A percentile compares a stretch with the other conserved stretches of the same genome.
These are phyloP conservation scores for Agapornis roseicollis DNA, from an alignment of 2,113 vertebrate genomes.

Conservation along the genomic window DNA sequence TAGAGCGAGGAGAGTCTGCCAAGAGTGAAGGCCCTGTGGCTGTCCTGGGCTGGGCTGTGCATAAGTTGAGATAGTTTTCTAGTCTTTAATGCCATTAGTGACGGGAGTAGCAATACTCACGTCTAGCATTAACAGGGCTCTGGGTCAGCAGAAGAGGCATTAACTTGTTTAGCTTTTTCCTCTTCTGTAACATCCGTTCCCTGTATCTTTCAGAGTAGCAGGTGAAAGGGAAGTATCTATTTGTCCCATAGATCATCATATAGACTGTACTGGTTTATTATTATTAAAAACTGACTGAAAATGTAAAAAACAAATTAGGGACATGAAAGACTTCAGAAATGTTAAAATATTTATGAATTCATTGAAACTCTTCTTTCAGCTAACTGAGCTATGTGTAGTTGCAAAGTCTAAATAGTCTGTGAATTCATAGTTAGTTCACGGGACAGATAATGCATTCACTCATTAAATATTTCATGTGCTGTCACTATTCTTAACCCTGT, in stretches of 20 bases:
- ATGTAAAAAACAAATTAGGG: background rate
- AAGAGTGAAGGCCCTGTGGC: background rate
- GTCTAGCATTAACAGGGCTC: background rate
- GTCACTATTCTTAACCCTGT: background rate
- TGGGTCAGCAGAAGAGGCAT: background rate
- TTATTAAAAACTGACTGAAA: background rate
- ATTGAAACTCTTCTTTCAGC: background rate
- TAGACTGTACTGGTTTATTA: background rate
- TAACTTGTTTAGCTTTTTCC: background rate
- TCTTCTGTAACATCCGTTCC: background rate
- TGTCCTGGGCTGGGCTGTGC: background rate
- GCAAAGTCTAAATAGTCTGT: background rate
- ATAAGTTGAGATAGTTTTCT: background rate
- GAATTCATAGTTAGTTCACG: background rate
- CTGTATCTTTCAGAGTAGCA: background rate
- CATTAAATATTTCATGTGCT: background rate
- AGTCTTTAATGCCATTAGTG: background rate
- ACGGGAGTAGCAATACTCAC: background rate
- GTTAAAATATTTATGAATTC: background rate
- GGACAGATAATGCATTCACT: background rate
- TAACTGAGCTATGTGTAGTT: background rate
- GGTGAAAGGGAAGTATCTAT: background rate
- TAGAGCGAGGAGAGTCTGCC: background rate
- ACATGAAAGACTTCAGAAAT: background rate
- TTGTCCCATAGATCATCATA: background rate